Evolutionary conservation across 2,797 vertebrate species (phyloP), one percentile per base, ranked within the genome.

Genomic region (Mormyrus proboscirostris): DNA sequence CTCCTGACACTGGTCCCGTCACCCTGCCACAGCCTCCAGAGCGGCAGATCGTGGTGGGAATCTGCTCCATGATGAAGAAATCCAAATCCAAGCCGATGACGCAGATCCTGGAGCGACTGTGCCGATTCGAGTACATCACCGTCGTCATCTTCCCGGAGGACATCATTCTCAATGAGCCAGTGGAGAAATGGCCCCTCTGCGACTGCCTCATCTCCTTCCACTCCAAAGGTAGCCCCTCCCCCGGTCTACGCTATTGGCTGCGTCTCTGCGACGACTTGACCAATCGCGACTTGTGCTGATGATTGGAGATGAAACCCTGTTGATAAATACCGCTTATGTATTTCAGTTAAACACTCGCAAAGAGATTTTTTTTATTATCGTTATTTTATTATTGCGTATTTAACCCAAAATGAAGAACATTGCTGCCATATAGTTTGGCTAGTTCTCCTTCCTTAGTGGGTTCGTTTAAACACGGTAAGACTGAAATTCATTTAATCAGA

Each of bases 1-100:
- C 16, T 4, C 89, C 73, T 79, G 29, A 73, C 65, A 73, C 29
- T 38, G 65, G 29, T 33, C 29, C 41, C 10, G 47, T 47, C 53
- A 38, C 89, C 92, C 92, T 84, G 49, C n/a, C 90, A 10, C 90
- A 99, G 99, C 97, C 97, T 91, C 97, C 97, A 0, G 98, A 99
- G 94, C 96, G 93, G 91, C 98, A 99, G 95, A 99, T 99, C 5
- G 94, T 98, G 92, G 97, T 99, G 92, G 98, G 98, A 92, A 99
- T 99, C 95, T 99, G 99, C 93, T 98, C 98, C 93, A 99, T 99
- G 99, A 99, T 98, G 95, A 99, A 99, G 94, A 99, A 99, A 94
- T 99, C 99, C 88, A 99, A 99, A 94, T 99, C 99, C 8, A 99
- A 99, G 95, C 99, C 99, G 38, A 99, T 99, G 99, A 99, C 99